Percentiles rank a stretch among this genome's conserved stretches.
These are phyloP conservation scores for Neodon shergylaensis DNA, from an alignment of 2,113 vertebrate genomes.

Conservation along the genomic window DNA sequence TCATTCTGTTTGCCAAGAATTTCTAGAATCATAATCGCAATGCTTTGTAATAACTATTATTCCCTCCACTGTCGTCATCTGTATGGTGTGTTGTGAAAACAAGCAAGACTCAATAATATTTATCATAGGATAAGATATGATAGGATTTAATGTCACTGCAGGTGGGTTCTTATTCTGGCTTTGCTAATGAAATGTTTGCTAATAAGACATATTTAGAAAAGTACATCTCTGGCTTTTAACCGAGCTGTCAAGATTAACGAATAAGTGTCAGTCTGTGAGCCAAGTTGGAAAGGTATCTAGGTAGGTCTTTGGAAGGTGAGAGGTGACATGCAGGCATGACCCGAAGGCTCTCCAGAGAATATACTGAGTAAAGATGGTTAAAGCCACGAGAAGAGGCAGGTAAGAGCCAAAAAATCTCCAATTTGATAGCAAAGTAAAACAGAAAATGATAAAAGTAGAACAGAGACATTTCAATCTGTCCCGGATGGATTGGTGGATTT, in stretches of 20 bases:
- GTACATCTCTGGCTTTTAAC: neutral
- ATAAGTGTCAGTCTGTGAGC: neutral
- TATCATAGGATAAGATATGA: neutral
- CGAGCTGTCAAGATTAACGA: conserved; percentile 9
- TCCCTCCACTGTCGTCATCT: neutral
- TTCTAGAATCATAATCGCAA: neutral
- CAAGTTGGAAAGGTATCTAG: neutral
- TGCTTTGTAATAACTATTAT: neutral
- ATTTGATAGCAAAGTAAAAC: neutral
- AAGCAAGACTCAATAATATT: neutral
- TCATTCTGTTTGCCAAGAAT: neutral
- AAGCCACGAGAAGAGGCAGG: neutral
- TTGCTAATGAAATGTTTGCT: conserved; percentile 1
- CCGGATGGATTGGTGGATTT: neutral
- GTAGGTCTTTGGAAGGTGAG: neutral
- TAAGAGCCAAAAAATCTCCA: neutral
- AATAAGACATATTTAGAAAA: neutral
- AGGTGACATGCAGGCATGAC: neutral
- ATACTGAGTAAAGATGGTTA: neutral
- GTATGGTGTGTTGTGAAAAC: neutral
- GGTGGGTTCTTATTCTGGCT: neutral
- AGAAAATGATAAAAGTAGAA: neutral
- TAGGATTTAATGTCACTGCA: neutral
- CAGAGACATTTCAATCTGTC: neutral
- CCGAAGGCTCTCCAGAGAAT: neutral